Percentiles rank a stretch among this genome's conserved stretches.
Evolutionary conservation across 2,888 invertebrate genomes (phyloP).

Genomic region (Cheilosia vulpina): DNA sequence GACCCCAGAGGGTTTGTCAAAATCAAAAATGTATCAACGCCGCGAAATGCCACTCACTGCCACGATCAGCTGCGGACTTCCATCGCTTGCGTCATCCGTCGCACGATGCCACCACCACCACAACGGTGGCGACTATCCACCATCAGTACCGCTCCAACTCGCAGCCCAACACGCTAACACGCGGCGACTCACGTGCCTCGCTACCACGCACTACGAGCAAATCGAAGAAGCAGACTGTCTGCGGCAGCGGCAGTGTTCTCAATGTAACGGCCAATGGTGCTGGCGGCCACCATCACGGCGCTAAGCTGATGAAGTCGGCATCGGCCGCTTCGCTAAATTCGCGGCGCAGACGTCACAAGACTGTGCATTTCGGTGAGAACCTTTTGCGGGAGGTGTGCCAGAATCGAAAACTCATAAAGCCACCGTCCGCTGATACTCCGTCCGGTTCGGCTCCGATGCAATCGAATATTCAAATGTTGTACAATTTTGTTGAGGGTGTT

Average conservation of each 20-base stretch:
- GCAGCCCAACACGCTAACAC: conserved; percentile 82
- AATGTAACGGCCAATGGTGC: conserved; percentile 76
- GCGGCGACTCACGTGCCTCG: conserved; percentile 82
- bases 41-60: conserved; percentile 84
- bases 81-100: conserved; percentile 80
- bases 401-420: conserved; percentile 86
- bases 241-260: conserved; percentile 75
- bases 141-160: conserved; percentile 82
- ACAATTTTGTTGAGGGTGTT: conserved; percentile 92
- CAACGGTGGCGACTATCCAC: conserved; percentile 68
- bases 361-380: conserved; percentile 91
- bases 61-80: conserved; percentile 83
- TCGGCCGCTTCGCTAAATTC: conserved; percentile 87
- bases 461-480: conserved; percentile 91
- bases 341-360: conserved; percentile 90
- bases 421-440: conserved; percentile 81
- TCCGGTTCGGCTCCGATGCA: conserved; percentile 85
- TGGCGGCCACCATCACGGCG: conserved; percentile 74
- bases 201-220: conserved; percentile 76
- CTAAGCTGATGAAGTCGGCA: conserved; percentile 84
- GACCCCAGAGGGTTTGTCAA: conserved; percentile 81
- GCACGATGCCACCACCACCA: conserved; percentile 58
- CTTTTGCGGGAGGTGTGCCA: conserved; percentile 90
- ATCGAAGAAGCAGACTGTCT: conserved; percentile 70
- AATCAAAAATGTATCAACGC: conserved; percentile 83